Evolutionary conservation across 2,888 invertebrate genomes (phyloP), one percentile per base, ranked within the genome.

Genomic region (Ceriagrion tenellum): DNA sequence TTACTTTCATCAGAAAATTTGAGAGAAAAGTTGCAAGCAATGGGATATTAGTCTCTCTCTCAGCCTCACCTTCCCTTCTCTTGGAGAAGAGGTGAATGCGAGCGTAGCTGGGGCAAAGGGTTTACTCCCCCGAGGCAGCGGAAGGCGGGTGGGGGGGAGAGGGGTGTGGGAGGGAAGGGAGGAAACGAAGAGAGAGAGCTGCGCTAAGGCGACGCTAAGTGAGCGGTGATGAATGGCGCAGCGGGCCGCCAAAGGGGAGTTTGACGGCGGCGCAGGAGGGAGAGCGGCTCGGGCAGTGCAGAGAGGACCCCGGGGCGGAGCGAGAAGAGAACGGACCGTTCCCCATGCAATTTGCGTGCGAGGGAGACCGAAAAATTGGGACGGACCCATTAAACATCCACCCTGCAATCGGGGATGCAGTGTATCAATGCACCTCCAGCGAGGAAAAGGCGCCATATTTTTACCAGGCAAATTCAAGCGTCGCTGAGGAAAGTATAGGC

Each of bases 211-310:
- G 69, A 69, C 69, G 69, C 69, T 69, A 69, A 69, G 69, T 69
- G 69, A 69, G 81, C 16, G 35, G 81, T 81, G 81, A 81, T 81
- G 81, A 81, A 81, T 81, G 81, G 81, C 30, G 81, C 81, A n/a
- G 30, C 81, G 81, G 81, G 10, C 18, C 81, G 81, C 81, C 81
- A 81, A 35, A 81, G 81, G 81, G 81, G 13, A 26, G 4, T 35
- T 30, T 13, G 81, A n/a, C 35, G 30, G 13, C 26, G 81, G 16
- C 81, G 13, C 35, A 35, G 16, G 8, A 81, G n/a, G 30, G 81
- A 81, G 81, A 12, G 20, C 18, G 59, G 20, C 59, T 8, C n/a
- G 2, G 47, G 47, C 47, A 47, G 8, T 47, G 12, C 59, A 59
- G 59, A 6, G 69, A 12, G 69, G 69, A 6, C 81, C 81, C 81